These are phyloP conservation scores for Acanthopagrus latus DNA, from an alignment of 2,797 vertebrate genomes.

Conservation along the genomic window DNA sequence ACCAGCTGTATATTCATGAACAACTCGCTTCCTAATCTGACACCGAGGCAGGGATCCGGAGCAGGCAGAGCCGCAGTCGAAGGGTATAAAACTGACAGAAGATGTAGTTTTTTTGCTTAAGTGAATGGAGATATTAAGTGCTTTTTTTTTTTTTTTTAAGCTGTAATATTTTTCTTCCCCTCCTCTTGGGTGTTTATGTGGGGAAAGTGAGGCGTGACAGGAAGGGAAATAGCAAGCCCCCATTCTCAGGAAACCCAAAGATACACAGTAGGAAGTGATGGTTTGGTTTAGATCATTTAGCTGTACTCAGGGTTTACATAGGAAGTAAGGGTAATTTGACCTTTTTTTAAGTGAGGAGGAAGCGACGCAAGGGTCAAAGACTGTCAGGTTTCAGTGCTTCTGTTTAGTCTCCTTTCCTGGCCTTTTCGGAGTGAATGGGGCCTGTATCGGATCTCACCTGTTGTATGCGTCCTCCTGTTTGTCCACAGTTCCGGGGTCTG, in stretches of 20 bases:
- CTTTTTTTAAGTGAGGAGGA: constrained; percentile 57
- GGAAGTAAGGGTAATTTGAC: constrained; percentile 66
- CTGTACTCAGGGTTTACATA: constrained; percentile 40
- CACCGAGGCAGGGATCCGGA: constrained; percentile 66
- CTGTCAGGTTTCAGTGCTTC: constrained; percentile 64
- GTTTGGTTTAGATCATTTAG: constrained; percentile 56
- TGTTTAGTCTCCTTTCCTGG: constrained; percentile 29
- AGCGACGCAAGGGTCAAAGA: constrained; percentile 59
- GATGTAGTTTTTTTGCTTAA: constrained; percentile 58
- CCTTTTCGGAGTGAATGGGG: constrained; percentile 60
- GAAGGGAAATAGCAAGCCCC: constrained; percentile 48
- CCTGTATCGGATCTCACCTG: constrained; percentile 77
- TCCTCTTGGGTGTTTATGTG: constrained; percentile 62
- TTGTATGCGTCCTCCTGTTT: constrained; percentile 68
- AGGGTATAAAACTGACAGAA: constrained; percentile 62
- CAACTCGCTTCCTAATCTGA: constrained; percentile 73
- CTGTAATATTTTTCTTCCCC: constrained; percentile 50
- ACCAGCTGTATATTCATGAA: constrained; percentile 78
- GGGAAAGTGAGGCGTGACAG: constrained; percentile 56
- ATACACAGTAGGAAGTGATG: constrained; percentile 65
- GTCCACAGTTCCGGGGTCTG: constrained; percentile 77
- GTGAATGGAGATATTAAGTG: constrained; percentile 58
- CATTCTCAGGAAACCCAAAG: constrained; percentile 61
- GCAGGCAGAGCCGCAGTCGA: constrained; percentile 45
- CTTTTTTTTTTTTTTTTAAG: constrained; percentile 50